phyloP scores from a whole-genome alignment of 1,140 invertebrate genomes.

The Tetramorium parvispinum region DNA sequence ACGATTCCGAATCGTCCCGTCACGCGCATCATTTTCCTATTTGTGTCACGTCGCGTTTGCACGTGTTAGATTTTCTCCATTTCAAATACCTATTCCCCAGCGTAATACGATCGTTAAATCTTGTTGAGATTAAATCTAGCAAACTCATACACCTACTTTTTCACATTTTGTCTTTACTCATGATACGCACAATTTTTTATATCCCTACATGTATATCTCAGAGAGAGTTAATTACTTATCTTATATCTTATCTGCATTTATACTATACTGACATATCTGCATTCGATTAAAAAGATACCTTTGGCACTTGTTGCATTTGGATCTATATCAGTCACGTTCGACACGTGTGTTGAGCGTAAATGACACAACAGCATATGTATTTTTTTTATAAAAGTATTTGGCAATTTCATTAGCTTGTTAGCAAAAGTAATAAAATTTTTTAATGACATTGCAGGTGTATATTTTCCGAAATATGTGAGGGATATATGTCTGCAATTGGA shows the following conservation, averaged over 20 bases:
- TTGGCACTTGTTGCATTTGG: neutral
- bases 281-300: neutral
- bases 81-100: neutral
- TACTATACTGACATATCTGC: no score
- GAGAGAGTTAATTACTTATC: neutral
- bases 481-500: slow-evolving; percentile 90
- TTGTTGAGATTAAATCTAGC: neutral
- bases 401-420: neutral
- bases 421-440: neutral
- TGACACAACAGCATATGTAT: neutral
- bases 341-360: neutral
- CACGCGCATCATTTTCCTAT: neutral
- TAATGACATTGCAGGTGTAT: slow-evolving; percentile 88
- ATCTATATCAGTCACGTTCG: neutral
- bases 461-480: slow-evolving; percentile 95
- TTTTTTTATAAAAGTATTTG: neutral
- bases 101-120: neutral
- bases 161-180: neutral
- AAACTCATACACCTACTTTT: neutral
- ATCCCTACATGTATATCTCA: neutral
- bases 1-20: neutral
- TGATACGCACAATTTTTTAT: neutral
- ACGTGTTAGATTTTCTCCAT: neutral
- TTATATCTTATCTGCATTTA: neutral
- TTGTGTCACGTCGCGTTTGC: neutral